These are phyloP conservation scores for Hormaphis cornu DNA, from an alignment of 1,140 invertebrate genomes.

Conservation along the genomic window DNA sequence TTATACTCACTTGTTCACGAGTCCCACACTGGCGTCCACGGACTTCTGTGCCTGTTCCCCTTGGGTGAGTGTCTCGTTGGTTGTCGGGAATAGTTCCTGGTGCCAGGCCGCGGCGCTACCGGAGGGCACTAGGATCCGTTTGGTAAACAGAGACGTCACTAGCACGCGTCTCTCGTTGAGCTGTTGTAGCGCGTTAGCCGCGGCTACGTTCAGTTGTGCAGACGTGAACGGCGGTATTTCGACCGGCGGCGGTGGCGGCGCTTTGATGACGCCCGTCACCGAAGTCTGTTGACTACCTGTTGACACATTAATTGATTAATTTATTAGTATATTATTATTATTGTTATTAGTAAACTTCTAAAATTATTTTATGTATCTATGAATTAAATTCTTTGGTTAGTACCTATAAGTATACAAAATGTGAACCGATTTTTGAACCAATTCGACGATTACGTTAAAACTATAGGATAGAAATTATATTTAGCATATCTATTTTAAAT, in stretches of 20 bases:
- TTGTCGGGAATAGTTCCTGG: conserved; percentile 45
- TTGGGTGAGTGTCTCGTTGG: conserved; percentile 41
- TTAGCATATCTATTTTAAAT: no score
- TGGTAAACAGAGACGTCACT: conserved; percentile 38
- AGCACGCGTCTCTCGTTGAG: conserved; percentile 39
- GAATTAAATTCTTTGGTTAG: no score
- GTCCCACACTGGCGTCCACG: conserved; percentile 42
- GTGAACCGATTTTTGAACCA: no score
- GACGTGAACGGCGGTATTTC: conserved; percentile 40
- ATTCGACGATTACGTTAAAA: no score
- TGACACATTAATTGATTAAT: neutral
- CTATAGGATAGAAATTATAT: no score
- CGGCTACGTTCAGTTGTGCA: conserved; percentile 40
- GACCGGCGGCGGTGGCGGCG: conserved; percentile 42
- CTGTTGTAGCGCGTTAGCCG: conserved; percentile 37
- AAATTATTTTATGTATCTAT: no score
- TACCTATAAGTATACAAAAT: no score
- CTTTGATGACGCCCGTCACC: conserved; percentile 40
- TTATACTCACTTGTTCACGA: conserved; percentile 43
- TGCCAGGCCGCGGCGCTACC: conserved; percentile 42
- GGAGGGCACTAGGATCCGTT: conserved; percentile 40
- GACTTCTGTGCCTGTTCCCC: conserved; percentile 43
- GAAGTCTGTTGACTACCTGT: conserved; percentile 7
- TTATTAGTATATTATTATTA: neutral
- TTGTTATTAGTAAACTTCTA: neutral